Conservation (phyloP, 2,797 vertebrate genomes). For the Melanotaenia trifasciata region DNA sequence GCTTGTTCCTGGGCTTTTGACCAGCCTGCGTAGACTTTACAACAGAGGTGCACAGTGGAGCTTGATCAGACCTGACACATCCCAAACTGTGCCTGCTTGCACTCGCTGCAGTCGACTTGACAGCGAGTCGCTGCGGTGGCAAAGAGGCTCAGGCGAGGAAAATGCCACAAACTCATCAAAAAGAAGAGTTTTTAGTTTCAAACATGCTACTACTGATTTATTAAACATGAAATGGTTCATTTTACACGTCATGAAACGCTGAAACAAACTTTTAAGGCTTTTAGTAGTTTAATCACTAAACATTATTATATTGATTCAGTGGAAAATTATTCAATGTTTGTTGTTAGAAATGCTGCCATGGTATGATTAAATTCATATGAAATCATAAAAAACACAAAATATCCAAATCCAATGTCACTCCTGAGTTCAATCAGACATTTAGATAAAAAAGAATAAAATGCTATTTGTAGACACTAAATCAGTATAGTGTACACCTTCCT, state of each 20-base stretch:
- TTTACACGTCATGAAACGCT: background rate
- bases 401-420: too few species aligned
- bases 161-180: slow-evolving; percentile 37
- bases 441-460: too few species aligned
- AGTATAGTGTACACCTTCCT: too few species aligned
- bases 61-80: slow-evolving; percentile 54
- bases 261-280: background rate
- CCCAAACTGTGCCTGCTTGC: slow-evolving; percentile 33
- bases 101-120: slow-evolving; percentile 34
- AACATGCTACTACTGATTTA: slow-evolving; percentile 12
- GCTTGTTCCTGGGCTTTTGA: slow-evolving; percentile 30
- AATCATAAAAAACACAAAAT: too few species aligned
- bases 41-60: slow-evolving; percentile 15
- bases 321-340: too few species aligned
- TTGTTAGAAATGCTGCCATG: too few species aligned
- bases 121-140: slow-evolving; percentile 43
- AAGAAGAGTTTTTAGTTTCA: background rate
- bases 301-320: too few species aligned
- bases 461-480: too few species aligned
- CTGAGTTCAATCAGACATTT: too few species aligned
- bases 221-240: background rate
- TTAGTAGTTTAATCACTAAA: background rate
- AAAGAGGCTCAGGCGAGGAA: slow-evolving; percentile 30
- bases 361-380: too few species aligned
- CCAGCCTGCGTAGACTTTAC: slow-evolving; percentile 44